Evolutionary conservation across 2,797 vertebrate genomes (phyloP), one percentile per base, ranked within the genome.

Genomic region (Botia almorhae): DNA sequence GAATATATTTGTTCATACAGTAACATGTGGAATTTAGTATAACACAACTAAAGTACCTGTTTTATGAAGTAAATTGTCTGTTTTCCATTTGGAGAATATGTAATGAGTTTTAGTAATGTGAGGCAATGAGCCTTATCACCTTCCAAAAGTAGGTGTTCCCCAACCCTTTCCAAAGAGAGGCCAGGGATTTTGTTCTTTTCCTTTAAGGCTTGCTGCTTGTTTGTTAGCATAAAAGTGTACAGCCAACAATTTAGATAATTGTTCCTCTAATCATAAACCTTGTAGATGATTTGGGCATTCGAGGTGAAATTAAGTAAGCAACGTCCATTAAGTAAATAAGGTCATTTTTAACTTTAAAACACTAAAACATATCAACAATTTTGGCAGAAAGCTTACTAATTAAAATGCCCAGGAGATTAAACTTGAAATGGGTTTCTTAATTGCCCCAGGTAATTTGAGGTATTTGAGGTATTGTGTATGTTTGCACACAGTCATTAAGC

Each of bases 11-110:
- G n/a, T 29, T 46, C 23, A 26, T 7, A 16, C 43, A 14, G 46
- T 23, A 69, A 36, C 67, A 78, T 71, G 36, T 51, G 26, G 23
- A 10, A 12, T 78, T 53, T 50, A 14, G 33, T 11, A 46, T 46
- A 78, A 63, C 64, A 48, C 21, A 29, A 33, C 14, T 53, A 39
- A 51, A 71, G 56, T 39, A 46, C 43, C 10, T 2, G 43, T 46
- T 46, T 46, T 46, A 2, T 50, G 8, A 14, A 58, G 67, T 51
- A 19, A 78, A 48, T 76, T 60, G 81, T 23, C 17, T 39, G 2
- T 82, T 80, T 86, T 73, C 71, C 43, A 8, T 46, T 53, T 68
- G 56, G 48, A 78, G 72, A 65, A 55, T 53, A 5, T 75, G 55
- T 8, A 23, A 58, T 12, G 21, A 0, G 64, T 76, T 76, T 43